Conservation (phyloP, 1,140 invertebrate genomes). For the Caenorhabditis remanei region DNA sequence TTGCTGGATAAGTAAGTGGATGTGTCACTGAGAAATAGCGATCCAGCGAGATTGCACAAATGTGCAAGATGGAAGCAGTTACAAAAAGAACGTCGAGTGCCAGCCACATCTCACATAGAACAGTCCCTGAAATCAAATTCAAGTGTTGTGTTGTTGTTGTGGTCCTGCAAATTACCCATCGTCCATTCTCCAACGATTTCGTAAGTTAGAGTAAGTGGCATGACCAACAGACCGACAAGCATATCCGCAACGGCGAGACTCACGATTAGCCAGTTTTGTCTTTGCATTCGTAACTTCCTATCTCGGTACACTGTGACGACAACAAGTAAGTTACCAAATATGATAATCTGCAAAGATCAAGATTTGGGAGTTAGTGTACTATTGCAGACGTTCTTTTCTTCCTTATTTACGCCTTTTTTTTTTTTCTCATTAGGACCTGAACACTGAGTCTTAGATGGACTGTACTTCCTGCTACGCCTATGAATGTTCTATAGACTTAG, state of each 20-base stretch:
- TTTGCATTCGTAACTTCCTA: constrained; percentile 73
- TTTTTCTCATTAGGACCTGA: neutral
- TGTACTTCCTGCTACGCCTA: neutral
- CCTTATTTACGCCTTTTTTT: neutral
- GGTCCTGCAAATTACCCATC: constrained; percentile 81
- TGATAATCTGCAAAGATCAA: constrained; percentile 70
- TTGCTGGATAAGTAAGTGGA: constrained; percentile 82
- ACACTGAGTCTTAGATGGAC: neutral
- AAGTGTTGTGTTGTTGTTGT: constrained; percentile 14
- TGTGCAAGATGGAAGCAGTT: constrained; percentile 83
- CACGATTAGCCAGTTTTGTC: constrained; percentile 83
- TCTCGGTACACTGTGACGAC: constrained; percentile 76
- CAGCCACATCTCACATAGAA: constrained; percentile 78
- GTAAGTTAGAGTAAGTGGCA: constrained; percentile 82
- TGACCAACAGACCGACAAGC: constrained; percentile 82
- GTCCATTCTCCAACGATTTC: constrained; percentile 82
- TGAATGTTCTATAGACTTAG: neutral
- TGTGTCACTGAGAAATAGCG: constrained; percentile 81
- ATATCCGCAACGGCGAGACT: constrained; percentile 83
- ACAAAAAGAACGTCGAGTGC: constrained; percentile 82
- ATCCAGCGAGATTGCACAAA: constrained; percentile 80
- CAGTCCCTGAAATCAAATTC: constrained; percentile 66
- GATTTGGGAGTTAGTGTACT: neutral
- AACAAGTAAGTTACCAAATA: constrained; percentile 75
- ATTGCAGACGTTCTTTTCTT: too few relatives aligned